These are phyloP conservation scores for Parnassius glacialis DNA, from an alignment of 2,888 invertebrate genomes.

Conservation along the genomic window DNA sequence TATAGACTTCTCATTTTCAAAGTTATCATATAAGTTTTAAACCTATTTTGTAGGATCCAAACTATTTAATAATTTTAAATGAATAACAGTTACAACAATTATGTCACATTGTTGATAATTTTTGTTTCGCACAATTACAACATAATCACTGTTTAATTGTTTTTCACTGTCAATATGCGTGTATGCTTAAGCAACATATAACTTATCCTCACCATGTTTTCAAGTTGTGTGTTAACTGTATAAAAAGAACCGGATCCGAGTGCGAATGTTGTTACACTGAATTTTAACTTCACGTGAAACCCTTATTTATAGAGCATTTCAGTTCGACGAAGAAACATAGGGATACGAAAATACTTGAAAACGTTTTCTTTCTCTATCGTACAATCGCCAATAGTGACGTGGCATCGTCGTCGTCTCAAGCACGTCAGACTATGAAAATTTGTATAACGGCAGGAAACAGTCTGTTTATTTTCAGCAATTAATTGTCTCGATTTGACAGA, in stretches of 20 bases:
- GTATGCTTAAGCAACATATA: not conserved
- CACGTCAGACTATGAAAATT: constrained; percentile 51
- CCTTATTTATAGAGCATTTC: constrained; percentile 77
- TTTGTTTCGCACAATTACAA: too few species aligned
- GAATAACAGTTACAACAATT: too few species aligned
- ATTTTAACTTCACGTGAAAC: constrained; percentile 62
- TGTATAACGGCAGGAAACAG: constrained; percentile 45
- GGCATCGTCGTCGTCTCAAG: constrained; percentile 34
- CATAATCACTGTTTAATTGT: too few species aligned
- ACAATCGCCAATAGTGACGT: constrained; percentile 32
- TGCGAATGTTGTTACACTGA: constrained; percentile 80
- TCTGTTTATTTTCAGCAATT: constrained; percentile 47
- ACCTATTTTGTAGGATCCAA: too few species aligned
- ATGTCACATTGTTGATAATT: too few species aligned
- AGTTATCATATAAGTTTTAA: too few species aligned
- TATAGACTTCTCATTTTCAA: too few species aligned
- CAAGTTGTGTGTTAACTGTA: constrained; percentile 61
- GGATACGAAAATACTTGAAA: constrained; percentile 78
- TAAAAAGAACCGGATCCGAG: constrained; percentile 78
- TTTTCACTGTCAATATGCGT: too few species aligned
- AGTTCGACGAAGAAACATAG: constrained; percentile 47
- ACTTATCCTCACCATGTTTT: constrained; percentile 65
- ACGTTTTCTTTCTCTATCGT: constrained; percentile 55
- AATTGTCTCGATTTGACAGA: constrained; percentile 37
- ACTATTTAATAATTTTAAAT: too few species aligned